Conservation (phyloP, 1,140 invertebrate genomes). For the Drosophila insularis region DNA sequence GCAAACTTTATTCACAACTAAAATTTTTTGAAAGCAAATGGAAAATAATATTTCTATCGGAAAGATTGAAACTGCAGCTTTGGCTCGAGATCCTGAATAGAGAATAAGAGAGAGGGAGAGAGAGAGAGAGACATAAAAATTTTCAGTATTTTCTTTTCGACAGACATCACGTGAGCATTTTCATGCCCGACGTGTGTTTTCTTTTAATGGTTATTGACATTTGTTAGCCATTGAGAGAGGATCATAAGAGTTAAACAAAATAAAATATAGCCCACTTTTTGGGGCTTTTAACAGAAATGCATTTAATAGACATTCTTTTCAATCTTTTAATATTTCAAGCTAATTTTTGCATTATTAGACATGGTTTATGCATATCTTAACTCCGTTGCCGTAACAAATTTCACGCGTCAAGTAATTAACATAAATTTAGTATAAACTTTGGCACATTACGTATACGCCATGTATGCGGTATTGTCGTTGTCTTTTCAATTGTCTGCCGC, state of each 20-base stretch:
- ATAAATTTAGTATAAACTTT: constrained; percentile 70
- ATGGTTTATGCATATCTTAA: background rate
- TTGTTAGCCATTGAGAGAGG: background rate
- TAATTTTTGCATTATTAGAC: no score
- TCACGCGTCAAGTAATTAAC: constrained; percentile 60
- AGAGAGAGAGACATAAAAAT: no score
- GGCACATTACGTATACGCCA: constrained; percentile 55
- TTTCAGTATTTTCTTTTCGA: no score
- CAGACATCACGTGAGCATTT: no score
- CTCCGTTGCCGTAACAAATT: constrained; percentile 34
- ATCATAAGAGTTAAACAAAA: background rate
- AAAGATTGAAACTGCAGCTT: no score
- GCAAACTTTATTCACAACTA: no score
- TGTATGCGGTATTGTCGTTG: constrained; percentile 25
- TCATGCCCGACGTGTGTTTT: background rate
- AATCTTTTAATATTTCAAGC: no score
- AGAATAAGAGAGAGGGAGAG: no score
- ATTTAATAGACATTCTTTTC: no score
- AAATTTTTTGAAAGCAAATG: no score
- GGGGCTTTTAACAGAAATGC: background rate
- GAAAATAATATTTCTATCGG: no score
- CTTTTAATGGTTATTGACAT: background rate
- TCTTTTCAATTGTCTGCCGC: constrained; percentile 51
- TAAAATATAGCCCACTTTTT: background rate
- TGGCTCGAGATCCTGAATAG: no score